Percentiles rank a stretch among this genome's conserved stretches.
phyloP scores from a whole-genome alignment of 2,113 vertebrate species.

The Nothoprocta pentlandii region DNA sequence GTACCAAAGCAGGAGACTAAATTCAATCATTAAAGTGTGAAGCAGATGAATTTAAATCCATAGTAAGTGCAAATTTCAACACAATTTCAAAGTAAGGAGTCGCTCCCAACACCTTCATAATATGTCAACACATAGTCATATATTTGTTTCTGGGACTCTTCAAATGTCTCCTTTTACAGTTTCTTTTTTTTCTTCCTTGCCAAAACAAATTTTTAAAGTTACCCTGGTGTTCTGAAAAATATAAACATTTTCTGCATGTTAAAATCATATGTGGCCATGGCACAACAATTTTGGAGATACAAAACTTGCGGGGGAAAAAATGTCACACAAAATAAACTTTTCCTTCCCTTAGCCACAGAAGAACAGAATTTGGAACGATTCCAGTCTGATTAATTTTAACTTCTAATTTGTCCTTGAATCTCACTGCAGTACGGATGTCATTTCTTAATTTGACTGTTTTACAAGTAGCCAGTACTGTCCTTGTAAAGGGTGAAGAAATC shows the following conservation, averaged over 20 bases:
- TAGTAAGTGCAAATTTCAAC: constrained; percentile 71
- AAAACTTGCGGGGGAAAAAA: not conserved
- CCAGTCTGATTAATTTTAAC: constrained; percentile 44
- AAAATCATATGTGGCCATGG: constrained; percentile 2
- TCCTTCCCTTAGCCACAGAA: not conserved
- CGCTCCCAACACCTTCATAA: constrained; percentile 71
- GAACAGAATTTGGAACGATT: constrained; percentile 6
- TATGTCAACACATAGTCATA: constrained; percentile 74
- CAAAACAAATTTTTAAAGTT: constrained; percentile 66
- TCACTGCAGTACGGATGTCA: not conserved
- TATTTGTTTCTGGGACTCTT: constrained; percentile 74
- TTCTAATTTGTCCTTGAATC: constrained; percentile 52
- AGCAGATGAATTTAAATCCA: constrained; percentile 65
- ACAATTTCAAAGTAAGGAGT: constrained; percentile 68
- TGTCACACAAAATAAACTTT: not conserved
- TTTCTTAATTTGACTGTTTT: constrained; percentile 57
- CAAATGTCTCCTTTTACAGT: constrained; percentile 58
- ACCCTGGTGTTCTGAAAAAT: not conserved
- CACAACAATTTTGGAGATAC: not conserved
- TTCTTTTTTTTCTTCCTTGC: constrained; percentile 54
- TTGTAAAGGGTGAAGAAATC: constrained; percentile 36
- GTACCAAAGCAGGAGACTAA: constrained; percentile 47
- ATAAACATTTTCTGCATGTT: constrained; percentile 1
- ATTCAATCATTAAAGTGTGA: constrained; percentile 68
- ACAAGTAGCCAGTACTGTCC: constrained; percentile 24